Percentiles rank a stretch among this genome's conserved stretches.
Evolutionary conservation across 2,113 vertebrate species (phyloP).

Genomic region (Suricata suricatta): DNA sequence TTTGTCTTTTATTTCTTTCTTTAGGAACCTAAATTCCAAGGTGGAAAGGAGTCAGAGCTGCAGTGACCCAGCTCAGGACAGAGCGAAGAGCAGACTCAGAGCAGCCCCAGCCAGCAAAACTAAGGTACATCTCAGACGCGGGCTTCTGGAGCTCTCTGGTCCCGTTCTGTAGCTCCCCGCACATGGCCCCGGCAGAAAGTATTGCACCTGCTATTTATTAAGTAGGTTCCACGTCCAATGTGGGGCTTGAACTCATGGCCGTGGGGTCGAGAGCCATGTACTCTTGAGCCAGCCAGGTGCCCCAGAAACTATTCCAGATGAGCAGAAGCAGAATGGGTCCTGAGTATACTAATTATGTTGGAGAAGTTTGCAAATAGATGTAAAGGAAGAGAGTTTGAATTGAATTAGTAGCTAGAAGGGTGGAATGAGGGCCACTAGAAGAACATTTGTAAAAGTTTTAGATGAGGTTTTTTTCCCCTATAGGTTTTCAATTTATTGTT

Average conservation of each 20-base stretch:
- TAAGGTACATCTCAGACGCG: slow-evolving; percentile 79
- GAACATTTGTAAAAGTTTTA: slow-evolving; percentile 16
- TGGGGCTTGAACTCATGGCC: no score
- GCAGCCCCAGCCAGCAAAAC: slow-evolving; percentile 79
- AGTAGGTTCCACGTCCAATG: no score
- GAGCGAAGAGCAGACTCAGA: slow-evolving; percentile 86
- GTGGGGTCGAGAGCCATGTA: no score
- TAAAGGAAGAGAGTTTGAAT: slow-evolving; percentile 7
- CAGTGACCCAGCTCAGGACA: slow-evolving; percentile 89
- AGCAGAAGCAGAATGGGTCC: not conserved
- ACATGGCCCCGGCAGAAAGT: not conserved
- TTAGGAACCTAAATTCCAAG: slow-evolving; percentile 85
- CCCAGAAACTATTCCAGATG: not conserved
- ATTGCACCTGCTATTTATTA: not conserved
- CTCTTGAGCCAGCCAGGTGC: no score
- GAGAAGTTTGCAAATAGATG: not conserved
- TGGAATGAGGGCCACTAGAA: not conserved
- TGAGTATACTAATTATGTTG: not conserved
- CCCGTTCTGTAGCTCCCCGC: not conserved
- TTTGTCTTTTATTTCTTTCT: slow-evolving; percentile 52
- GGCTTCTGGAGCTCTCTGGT: not conserved
- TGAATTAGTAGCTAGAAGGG: not conserved
- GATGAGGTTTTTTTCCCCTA: not conserved
- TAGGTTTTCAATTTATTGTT: slow-evolving; percentile 42
- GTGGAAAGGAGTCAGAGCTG: slow-evolving; percentile 94